phyloP scores from a whole-genome alignment of 2,888 invertebrate species.

The Trissoscelio sp. region DNA sequence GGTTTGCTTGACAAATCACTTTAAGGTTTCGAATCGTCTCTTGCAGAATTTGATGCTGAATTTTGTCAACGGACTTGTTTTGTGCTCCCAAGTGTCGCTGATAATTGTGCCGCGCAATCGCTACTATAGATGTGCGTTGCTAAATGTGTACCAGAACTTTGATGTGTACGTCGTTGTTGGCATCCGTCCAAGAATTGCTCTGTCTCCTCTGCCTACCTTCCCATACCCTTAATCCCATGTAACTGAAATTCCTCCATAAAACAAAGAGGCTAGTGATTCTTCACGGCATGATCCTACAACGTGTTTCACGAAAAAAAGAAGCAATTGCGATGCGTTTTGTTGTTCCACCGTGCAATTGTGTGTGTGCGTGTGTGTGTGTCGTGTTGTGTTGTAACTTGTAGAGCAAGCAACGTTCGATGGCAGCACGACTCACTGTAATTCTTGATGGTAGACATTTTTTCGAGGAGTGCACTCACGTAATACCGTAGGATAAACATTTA shows the following conservation, averaged over 20 bases:
- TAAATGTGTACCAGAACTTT: slow-evolving; percentile 46
- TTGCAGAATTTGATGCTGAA: neutral
- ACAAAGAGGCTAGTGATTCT: slow-evolving; percentile 26
- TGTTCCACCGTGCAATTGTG: neutral
- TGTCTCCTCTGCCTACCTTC: neutral
- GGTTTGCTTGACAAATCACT: neutral
- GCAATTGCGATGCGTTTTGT: no score
- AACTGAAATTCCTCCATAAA: neutral
- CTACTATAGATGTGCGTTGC: slow-evolving; percentile 39
- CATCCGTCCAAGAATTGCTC: slow-evolving; percentile 48
- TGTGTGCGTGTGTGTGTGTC: neutral
- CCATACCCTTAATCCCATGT: neutral
- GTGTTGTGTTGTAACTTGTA: no score
- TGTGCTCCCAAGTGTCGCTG: slow-evolving; percentile 35
- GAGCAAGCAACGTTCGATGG: no score
- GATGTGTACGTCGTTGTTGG: slow-evolving; percentile 47
- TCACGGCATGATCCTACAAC: slow-evolving; percentile 33
- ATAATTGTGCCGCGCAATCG: slow-evolving; percentile 36
- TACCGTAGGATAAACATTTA: slow-evolving; percentile 30
- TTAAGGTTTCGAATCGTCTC: neutral
- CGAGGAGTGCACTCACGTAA: slow-evolving; percentile 19
- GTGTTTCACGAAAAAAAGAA: no score
- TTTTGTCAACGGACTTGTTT: slow-evolving; percentile 32
- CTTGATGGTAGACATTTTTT: slow-evolving; percentile 21
- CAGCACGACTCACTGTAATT: slow-evolving; percentile 15